These are phyloP conservation scores for Amblyornis subalaris DNA, from an alignment of 2,113 vertebrate species.

Conservation along the genomic window DNA sequence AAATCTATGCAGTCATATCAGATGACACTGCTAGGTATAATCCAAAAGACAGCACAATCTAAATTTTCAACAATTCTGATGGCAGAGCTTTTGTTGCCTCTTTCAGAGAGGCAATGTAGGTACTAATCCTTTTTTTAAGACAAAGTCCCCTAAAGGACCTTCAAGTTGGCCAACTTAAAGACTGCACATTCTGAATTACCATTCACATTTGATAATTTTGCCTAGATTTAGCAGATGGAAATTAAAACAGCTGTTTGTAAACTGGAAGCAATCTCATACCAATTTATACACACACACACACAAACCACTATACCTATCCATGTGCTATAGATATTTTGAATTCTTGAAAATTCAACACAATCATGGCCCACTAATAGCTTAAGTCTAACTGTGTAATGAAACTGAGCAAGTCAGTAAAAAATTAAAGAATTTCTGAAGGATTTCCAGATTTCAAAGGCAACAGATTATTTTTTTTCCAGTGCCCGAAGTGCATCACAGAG, in stretches of 20 bases:
- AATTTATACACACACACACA: neutral
- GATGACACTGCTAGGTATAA: neutral
- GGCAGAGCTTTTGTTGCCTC: neutral
- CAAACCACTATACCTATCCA: neutral
- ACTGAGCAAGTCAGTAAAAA: neutral
- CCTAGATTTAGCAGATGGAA: neutral
- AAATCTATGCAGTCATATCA: neutral
- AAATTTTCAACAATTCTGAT: neutral
- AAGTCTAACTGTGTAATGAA: neutral
- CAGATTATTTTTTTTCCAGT: neutral
- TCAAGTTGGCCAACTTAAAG: neutral
- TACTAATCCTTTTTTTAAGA: neutral
- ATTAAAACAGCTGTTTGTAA: neutral
- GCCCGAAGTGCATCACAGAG: neutral
- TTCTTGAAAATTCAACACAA: neutral
- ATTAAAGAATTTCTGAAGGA: neutral
- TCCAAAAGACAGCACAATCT: neutral
- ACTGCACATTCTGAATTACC: neutral
- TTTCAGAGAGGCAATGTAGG: neutral
- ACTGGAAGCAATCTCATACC: neutral
- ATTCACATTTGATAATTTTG: neutral
- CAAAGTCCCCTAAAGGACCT: fast-evolving
- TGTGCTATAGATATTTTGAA: neutral
- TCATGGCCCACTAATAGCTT: neutral
- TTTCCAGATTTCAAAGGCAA: neutral